Evolutionary conservation across 2,113 vertebrate species (phyloP).

Genomic region (Chiloscyllium plagiosum): DNA sequence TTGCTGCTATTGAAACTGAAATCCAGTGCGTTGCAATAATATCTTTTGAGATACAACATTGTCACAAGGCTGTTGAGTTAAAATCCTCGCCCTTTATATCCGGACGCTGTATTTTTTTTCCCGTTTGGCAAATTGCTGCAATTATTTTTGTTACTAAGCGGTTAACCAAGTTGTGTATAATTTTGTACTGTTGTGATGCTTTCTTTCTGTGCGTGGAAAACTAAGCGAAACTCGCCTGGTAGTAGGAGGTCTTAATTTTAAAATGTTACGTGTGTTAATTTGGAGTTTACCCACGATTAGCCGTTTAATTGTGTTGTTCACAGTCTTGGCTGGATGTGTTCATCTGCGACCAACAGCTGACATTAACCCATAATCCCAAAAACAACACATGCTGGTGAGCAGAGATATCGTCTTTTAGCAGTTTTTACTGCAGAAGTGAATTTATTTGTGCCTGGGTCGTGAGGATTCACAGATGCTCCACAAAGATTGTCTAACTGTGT

Average conservation of each 20-base stretch:
- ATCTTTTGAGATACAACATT: background rate
- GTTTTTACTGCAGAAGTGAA: background rate
- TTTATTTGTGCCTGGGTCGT: background rate
- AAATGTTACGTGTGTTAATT: constrained; percentile 30
- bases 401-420: background rate
- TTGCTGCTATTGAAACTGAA: background rate
- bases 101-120: background rate
- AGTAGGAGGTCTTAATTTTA: background rate
- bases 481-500: background rate
- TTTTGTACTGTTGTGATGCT: background rate
- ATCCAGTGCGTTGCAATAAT: background rate
- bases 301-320: background rate
- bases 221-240: background rate
- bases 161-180: background rate
- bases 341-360: background rate
- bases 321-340: background rate
- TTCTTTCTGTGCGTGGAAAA: background rate
- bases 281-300: constrained; percentile 2
- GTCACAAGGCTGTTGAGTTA: background rate
- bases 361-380: constrained; percentile 6
- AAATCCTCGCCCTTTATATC: background rate
- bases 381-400: background rate
- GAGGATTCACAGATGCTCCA: background rate
- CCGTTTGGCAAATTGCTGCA: background rate
- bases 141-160: background rate